These are phyloP conservation scores for Drosophila longiperda DNA, from an alignment of 2,888 invertebrate species.

Conservation along the genomic window DNA sequence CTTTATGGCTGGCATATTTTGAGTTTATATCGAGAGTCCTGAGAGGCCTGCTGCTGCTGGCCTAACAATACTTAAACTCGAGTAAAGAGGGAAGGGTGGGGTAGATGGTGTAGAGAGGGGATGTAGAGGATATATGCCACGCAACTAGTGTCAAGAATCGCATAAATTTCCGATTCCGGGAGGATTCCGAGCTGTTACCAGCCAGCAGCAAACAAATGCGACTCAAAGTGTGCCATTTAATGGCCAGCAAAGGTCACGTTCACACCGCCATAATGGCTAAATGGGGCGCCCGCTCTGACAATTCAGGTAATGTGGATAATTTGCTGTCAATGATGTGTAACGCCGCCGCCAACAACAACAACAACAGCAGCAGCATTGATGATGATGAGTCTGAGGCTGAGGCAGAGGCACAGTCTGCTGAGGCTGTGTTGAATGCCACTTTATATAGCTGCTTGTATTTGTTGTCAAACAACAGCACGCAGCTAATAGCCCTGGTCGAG, in stretches of 20 bases:
- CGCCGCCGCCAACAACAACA: slow-evolving; percentile 60
- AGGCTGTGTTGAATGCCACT: slow-evolving; percentile 11
- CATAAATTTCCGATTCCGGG: slow-evolving; percentile 81
- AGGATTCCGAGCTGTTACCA: neutral
- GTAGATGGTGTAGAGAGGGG: neutral
- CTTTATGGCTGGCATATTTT: slow-evolving; percentile 26
- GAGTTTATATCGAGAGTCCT: slow-evolving; percentile 25
- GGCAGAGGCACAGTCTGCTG: neutral
- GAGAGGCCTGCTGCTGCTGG: slow-evolving; percentile 3
- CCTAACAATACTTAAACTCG: slow-evolving; percentile 28
- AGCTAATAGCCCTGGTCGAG: slow-evolving; percentile 66
- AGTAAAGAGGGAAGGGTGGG: neutral
- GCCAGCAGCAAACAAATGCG: slow-evolving; percentile 62
- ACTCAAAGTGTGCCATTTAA: slow-evolving; percentile 82
- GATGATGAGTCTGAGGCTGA: slow-evolving; percentile 23
- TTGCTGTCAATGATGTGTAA: slow-evolving; percentile 84
- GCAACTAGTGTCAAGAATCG: slow-evolving; percentile 82
- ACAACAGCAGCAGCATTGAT: slow-evolving; percentile 5
- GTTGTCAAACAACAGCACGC: slow-evolving; percentile 77
- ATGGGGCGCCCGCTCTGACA: slow-evolving; percentile 79
- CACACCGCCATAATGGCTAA: slow-evolving; percentile 76
- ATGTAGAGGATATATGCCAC: slow-evolving; percentile 10
- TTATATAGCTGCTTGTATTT: slow-evolving; percentile 68
- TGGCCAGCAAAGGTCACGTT: slow-evolving; percentile 84
- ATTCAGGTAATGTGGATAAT: slow-evolving; percentile 84